Evolutionary conservation across 2,888 invertebrate species (phyloP).

Genomic region (Perithous albicinctus): DNA sequence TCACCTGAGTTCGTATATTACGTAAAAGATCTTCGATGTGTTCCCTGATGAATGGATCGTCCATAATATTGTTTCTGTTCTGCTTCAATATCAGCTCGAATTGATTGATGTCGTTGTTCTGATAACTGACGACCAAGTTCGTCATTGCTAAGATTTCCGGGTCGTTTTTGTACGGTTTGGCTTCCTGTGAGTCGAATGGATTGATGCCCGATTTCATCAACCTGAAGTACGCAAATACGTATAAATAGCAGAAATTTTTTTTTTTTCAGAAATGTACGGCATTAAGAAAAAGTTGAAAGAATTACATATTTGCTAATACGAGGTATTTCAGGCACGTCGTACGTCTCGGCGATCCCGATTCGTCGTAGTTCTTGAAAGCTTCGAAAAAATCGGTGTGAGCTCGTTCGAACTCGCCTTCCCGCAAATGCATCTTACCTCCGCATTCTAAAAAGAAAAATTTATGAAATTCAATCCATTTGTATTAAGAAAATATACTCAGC

Average conservation of each 20-base stretch:
- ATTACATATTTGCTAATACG: constrained; percentile 98
- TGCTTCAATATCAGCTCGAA: constrained; percentile 98
- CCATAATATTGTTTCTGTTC: constrained; percentile 98
- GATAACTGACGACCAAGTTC: constrained; percentile 98
- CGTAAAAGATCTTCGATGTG: constrained; percentile 98
- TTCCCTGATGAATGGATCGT: constrained; percentile 99
- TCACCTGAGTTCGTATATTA: constrained; percentile 93
- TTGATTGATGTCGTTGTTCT: constrained; percentile 99
- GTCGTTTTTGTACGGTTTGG: constrained; percentile 99
- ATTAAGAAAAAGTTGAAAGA: neutral
- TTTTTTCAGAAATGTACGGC: too few species aligned
- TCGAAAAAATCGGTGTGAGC: constrained; percentile 99
- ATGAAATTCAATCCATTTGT: neutral
- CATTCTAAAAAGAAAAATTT: constrained; percentile 89
- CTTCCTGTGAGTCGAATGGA: constrained; percentile 99
- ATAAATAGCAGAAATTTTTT: too few species aligned
- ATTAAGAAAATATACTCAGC: too few species aligned
- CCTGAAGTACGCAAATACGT: constrained; percentile 85
- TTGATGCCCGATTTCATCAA: constrained; percentile 99
- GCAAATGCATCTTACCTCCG: constrained; percentile 99
- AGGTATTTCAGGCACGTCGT: constrained; percentile 99
- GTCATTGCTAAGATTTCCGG: constrained; percentile 99
- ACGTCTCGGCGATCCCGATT: constrained; percentile 97
- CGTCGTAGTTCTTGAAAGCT: constrained; percentile 99
- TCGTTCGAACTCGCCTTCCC: constrained; percentile 99